Conservation (phyloP, 2,888 invertebrate species). For the Dimorphilus gyrociliatus region DNA sequence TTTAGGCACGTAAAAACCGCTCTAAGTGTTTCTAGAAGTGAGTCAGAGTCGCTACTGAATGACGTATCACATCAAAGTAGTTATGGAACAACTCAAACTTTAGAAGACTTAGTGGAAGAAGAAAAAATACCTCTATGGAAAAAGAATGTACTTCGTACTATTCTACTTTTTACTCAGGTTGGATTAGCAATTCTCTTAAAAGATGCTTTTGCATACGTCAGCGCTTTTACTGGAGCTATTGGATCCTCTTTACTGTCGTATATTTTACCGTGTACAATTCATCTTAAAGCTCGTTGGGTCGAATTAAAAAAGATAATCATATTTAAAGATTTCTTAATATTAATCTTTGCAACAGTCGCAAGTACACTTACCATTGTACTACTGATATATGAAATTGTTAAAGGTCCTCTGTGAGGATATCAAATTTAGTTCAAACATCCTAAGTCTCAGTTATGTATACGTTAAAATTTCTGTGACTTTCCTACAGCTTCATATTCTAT, state of each 20-base stretch:
- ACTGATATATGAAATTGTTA: too few species aligned
- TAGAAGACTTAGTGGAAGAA: too few species aligned
- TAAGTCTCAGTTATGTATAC: too few species aligned
- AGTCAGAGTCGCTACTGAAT: too few species aligned
- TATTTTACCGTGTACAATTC: conserved; percentile 29
- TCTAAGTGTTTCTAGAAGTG: too few species aligned
- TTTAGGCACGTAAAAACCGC: too few species aligned
- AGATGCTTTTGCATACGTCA: conserved; percentile 27
- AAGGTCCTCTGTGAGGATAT: background rate
- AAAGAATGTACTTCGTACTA: conserved; percentile 22
- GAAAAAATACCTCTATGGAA: conserved; percentile 31
- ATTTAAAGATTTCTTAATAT: conserved; percentile 20
- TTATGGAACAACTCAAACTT: too few species aligned
- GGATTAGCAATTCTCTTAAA: conserved; percentile 25
- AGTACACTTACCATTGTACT: conserved; percentile 12
- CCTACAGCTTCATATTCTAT: too few species aligned
- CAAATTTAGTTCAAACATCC: too few species aligned
- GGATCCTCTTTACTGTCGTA: conserved; percentile 27
- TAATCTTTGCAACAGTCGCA: conserved; percentile 18
- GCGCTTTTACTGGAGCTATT: conserved; percentile 29
- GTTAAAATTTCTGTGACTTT: too few species aligned
- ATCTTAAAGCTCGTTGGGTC: conserved; percentile 18
- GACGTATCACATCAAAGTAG: too few species aligned
- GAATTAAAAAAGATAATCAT: conserved; percentile 11
- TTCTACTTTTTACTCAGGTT: conserved; percentile 17